Evolutionary conservation across 2,797 vertebrate species (phyloP), one percentile per base, ranked within the genome.

Genomic region (Tokudaia muenninki): DNA sequence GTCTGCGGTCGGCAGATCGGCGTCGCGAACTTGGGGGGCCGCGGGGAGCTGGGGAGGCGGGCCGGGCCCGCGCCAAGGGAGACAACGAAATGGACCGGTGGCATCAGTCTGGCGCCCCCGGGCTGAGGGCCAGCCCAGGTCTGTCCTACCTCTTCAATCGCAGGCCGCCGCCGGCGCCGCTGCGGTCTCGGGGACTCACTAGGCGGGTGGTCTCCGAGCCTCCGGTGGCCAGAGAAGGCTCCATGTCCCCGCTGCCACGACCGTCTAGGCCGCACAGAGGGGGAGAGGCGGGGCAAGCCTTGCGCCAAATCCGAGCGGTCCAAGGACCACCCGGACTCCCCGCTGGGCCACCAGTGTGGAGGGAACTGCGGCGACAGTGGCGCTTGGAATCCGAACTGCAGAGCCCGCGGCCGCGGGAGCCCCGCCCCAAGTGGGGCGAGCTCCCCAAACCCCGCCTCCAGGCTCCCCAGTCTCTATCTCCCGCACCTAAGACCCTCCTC

Each of bases 131-230:
- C 72, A 14, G 50, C n/a, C 81, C 17, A 29, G 87, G 92, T 47
- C 93, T 9, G 86, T 37, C 92, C 97, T 98, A 98, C 98, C 98
- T 98, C 98, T 98, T 98, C 94, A 98, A 87, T 31, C 97, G 98
- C 87, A 98, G 97, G 98, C 98, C 93, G 95, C 97, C 90, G 78
- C 95, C 90, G 24, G 95, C 6, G 93, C 90, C 50, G 91, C 95
- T 67, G 52, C 70, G 97, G 26, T 95, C 97, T 50, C 96, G 92
- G 74, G 97, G 57, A 86, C 95, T 96, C 96, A 98, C 97, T 87
- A 98, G 67, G 90, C 96, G 97, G 17, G 97, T 96, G 65, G 97
- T 97, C 91, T 98, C 98, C 16, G 95, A 97, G 91, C 95, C 96
- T 93, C 94, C 83, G 0, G 95, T 6, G 67, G 94, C 82, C 1